Percentiles rank a stretch among this genome's conserved stretches.
Evolutionary conservation across 2,113 vertebrate species (phyloP).

Genomic region (Strix uralensis): DNA sequence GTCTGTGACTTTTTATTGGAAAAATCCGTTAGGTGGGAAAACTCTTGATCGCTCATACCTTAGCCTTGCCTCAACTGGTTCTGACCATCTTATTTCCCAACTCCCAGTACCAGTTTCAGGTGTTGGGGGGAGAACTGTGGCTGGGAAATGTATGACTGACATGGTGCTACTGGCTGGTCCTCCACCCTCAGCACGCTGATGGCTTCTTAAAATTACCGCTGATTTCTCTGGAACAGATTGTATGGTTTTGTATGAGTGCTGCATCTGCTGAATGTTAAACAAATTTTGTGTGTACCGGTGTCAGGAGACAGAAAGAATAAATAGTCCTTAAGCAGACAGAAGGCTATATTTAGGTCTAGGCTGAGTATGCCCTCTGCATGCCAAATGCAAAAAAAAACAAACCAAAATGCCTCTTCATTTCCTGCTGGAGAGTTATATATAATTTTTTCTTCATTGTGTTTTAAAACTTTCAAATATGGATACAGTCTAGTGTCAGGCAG

Average conservation of each 20-base stretch:
- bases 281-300: background rate
- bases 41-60: background rate
- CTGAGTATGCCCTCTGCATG: slow-evolving; percentile 52
- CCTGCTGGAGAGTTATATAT: background rate
- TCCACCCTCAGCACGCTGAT: background rate
- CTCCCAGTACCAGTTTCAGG: background rate
- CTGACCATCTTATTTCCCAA: background rate
- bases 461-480: background rate
- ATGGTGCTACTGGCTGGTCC: background rate
- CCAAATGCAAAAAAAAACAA: background rate
- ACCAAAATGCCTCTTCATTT: background rate
- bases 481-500: background rate
- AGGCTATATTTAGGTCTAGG: slow-evolving; percentile 33
- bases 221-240: background rate
- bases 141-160: background rate
- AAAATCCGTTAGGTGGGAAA: background rate
- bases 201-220: background rate
- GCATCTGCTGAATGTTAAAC: background rate
- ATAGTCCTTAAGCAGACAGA: background rate
- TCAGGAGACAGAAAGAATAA: slow-evolving; percentile 28
- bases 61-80: background rate
- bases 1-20: background rate
- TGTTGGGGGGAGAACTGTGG: background rate
- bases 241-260: background rate
- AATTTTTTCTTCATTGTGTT: background rate